Base-by-base conservation (phyloP, 2,888 invertebrate genomes). In the Imbricaverruca yamaguchii region DNA sequence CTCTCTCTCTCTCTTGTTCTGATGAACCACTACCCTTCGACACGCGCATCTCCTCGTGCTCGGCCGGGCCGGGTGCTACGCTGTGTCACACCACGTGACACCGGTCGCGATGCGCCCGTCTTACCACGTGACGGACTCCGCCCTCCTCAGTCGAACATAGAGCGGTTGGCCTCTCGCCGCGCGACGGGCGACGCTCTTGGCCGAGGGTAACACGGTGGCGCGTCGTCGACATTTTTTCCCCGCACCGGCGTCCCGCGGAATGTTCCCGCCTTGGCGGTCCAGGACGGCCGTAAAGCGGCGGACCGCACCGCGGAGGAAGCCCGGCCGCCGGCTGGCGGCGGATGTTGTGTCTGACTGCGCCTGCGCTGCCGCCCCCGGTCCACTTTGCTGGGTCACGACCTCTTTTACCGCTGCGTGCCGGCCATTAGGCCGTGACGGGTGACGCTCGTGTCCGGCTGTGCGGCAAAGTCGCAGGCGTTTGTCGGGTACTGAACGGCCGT, bases 301-400 rank as follows among this genome's bases (percentile, higher is more conserved):
- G 25, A n/a, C n/a, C 21, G 63, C 18, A n/a, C n/a, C 63, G 63
- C 10, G 13, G 39, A 39, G 39, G 1, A 39, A 39, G 39, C 39
- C 39, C 39, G 39, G 1, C 39, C 39, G 39, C 39, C 39, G 39
- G 4, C 39, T 39, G 13, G 7, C 69, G 39, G 69, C 69, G 69
- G 69, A 69, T 39, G 69, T 39, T 39, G 39, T 69, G 69, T 69
- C 69, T 69, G 15, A 39, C 61, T 13, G 61, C 61, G 69, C 39
- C 69, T 4, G 69, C 39, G 39, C 15, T 39, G 25, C 1, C 67
- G 23, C 69, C 25, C 13, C 25, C 15, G 15, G 69, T 13, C 69
- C 69, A 69, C 69, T 69, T 39, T 10, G 25, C 69, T 39, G 69
- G 69, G 69, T 69, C 69, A 15, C 23, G 69, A 69, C 69, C 69